Evolutionary conservation across 2,888 invertebrate species (phyloP), one percentile per base, ranked within the genome.

Genomic region (Agrochola circellaris): DNA sequence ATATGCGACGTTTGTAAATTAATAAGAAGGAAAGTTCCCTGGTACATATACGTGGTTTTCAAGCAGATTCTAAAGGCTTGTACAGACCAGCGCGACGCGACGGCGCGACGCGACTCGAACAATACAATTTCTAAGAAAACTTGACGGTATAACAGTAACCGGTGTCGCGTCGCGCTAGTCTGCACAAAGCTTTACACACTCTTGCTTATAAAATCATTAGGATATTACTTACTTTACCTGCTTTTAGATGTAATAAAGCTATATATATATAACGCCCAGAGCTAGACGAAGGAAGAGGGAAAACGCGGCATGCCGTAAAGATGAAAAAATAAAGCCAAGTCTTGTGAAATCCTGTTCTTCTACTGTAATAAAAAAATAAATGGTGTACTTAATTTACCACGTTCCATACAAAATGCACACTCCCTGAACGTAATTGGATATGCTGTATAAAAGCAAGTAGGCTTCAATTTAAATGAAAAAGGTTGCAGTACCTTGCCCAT

Each of bases 401-500:
- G 71, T 79, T 79, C 60, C 71, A 69, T 74, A 81, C 64, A 65
- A 85, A 81, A 79, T 84, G 76, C 64, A 73, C 74, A 81, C 66
- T 73, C 66, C 70, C 69, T 79, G 78, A 51, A 73, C 78, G 90
- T 89, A 90, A 91, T 86, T 89, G 90, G 92, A 95, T 92, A 93
- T 84, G 81, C 83, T 89, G 77, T 82, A 87, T 75, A 87, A 82
- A 91, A 87, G 81, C 87, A 87, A 84, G 87, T 88, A 90, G 93
- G 93, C 92, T 95, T 95, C 93, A 87, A 87, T 88, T 88, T 92
- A 91, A 93, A 92, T 91, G 89, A 93, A 93, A 95, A 90, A 77
- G 77, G 72, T 85, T 81, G 82, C 89, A 85, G 89, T 87, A 76
- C 91, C 89, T 90, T 87, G 87, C 83, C 87, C 90, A 89, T 93